A percentile compares a stretch with the other conserved stretches of the same genome.
Conservation (phyloP, 2,888 invertebrate genomes). For the Atrina japonica region DNA sequence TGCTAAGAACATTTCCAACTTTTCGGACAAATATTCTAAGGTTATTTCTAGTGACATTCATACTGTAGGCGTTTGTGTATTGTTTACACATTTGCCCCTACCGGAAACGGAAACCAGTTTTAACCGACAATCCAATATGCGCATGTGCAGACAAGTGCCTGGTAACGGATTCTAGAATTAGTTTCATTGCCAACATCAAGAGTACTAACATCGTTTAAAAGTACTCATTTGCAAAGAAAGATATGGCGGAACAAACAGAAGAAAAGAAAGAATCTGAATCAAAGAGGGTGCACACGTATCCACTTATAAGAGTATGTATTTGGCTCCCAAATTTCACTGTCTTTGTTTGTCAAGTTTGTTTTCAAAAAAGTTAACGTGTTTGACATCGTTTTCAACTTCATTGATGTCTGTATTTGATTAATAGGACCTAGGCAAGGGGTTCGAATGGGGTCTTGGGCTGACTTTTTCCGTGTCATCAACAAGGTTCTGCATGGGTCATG, state of each 20-base stretch:
- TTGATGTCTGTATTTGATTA: too few relatives aligned
- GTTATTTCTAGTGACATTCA: slow-evolving; percentile 12
- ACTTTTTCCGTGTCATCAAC: too few relatives aligned
- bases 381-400: too few relatives aligned
- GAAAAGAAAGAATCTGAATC: slow-evolving; percentile 77
- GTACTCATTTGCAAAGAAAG: slow-evolving; percentile 14
- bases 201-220: neutral
- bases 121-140: too few relatives aligned
- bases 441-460: too few relatives aligned
- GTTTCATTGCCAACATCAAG: slow-evolving; percentile 19
- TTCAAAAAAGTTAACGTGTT: neutral
- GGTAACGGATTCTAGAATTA: slow-evolving; percentile 22
- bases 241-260: slow-evolving; percentile 76
- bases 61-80: neutral
- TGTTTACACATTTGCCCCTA: neutral
- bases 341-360: slow-evolving; percentile 8
- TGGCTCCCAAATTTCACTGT: neutral
- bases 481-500: too few relatives aligned
- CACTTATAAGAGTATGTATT: slow-evolving; percentile 87
- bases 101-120: slow-evolving; percentile 21
- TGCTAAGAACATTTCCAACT: slow-evolving; percentile 49
- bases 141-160: slow-evolving; percentile 28
- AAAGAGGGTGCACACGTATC: slow-evolving; percentile 85
- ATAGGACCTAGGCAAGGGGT: too few relatives aligned
- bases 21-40: slow-evolving; percentile 47